Base-by-base conservation (phyloP, 2,113 vertebrate genomes). In the Brachyhypopomus gauderio region DNA sequence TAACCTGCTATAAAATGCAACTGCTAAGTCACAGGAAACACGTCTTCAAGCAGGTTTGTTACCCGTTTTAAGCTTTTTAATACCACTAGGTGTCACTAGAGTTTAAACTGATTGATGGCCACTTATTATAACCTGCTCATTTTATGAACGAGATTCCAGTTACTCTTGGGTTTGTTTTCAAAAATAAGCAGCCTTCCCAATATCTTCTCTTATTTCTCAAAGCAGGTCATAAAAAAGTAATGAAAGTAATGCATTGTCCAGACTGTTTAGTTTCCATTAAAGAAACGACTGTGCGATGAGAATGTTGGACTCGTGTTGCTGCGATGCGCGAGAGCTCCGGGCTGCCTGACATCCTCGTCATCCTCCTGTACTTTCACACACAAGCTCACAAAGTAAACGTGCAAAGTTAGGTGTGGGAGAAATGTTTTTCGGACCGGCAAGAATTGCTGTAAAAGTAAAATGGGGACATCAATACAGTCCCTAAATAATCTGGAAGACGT, bases 21-120 rank as follows among this genome's bases (percentile, higher is more conserved):
- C 9, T 52, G 45, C 45, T 14, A 12, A 52, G 45, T 14, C 58
- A n/a, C n/a, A 60, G 19, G n/a, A 20, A 12, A 52, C 45, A 52
- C 45, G 12, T 52, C 45, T 52, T 52, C 45, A 52, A 34, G 23
- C n/a, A n/a, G 48, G 23, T 25, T 77, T 52, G 5, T 52, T 52
- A 55, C 6, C 6, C 30, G 4, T 27, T 41, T 48, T 41, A 14
- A 14, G 8, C 45, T 52, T 52, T 52, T 25, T 34, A 41, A 16
- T 9, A 45, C 72, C 72, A 75, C 72, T 59, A 81, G 60, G 72
- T 22, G 72, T 72, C 72, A 81, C 45, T 48, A 81, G 79, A 75
- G 72, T 25, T 56, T 22, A 58, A 8, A 36, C 19, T 19, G n/a
- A 66, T 19, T 30, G 63, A 66, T 66, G 63, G 30, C 30, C 45